These are phyloP conservation scores for Cataglyphis livida DNA, from an alignment of 2,888 invertebrate species.

Conservation along the genomic window DNA sequence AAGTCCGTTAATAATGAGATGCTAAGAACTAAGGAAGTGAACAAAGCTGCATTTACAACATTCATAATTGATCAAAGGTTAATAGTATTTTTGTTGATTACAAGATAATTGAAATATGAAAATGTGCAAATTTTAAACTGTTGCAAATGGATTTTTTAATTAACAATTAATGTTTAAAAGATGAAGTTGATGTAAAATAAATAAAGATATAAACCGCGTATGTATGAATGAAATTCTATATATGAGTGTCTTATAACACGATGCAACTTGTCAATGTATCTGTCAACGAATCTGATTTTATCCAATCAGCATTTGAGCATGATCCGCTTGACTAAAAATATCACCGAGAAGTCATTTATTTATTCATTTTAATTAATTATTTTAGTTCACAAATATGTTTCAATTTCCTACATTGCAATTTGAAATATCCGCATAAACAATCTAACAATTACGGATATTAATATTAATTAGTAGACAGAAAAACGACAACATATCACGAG, in stretches of 20 bases:
- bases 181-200: background rate
- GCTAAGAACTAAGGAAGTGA: background rate
- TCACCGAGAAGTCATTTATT: background rate
- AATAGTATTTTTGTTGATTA: conserved; percentile 27
- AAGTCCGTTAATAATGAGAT: background rate
- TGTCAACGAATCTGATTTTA: conserved; percentile 10
- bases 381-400: background rate
- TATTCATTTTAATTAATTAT: background rate
- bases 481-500: background rate
- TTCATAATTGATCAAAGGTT: conserved; percentile 7
- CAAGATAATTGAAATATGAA: background rate
- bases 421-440: background rate
- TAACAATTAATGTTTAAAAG: conserved; percentile 22
- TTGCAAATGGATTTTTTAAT: conserved; percentile 10
- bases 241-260: background rate
- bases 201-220: background rate
- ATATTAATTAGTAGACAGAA: background rate
- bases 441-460: background rate
- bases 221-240: background rate
- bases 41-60: background rate
- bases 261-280: background rate
- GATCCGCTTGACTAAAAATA: background rate
- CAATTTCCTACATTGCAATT: background rate
- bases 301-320: background rate
- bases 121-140: conserved; percentile 1